phyloP scores from a whole-genome alignment of 2,888 invertebrate genomes.

The Embidobia sp. region DNA sequence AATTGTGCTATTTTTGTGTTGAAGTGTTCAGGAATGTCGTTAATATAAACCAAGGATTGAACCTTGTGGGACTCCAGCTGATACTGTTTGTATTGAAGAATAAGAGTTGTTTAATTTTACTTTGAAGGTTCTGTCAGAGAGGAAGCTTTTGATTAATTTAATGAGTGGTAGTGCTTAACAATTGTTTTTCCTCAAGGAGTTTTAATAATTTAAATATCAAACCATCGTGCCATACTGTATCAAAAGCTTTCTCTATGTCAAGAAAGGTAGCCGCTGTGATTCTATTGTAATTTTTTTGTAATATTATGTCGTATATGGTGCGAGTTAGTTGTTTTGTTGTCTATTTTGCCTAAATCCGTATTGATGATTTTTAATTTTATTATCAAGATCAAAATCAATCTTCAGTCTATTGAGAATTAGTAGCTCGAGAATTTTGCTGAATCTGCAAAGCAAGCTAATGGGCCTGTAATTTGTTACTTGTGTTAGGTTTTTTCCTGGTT shows the following conservation, averaged over 20 bases:
- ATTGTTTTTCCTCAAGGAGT: not conserved
- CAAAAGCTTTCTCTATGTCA: too few species aligned
- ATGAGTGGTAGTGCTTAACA: too few species aligned
- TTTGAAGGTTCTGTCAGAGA: not conserved
- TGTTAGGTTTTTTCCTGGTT: not conserved
- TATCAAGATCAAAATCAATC: not conserved
- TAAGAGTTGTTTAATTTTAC: not conserved
- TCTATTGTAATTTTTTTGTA: too few species aligned
- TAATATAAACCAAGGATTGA: not conserved
- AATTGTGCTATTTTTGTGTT: not conserved
- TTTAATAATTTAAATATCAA: not conserved
- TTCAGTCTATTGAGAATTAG: not conserved
- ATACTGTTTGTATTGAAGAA: not conserved
- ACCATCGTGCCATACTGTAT: too few species aligned
- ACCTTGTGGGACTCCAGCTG: too few species aligned
- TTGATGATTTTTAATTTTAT: not conserved
- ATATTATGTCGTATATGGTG: too few species aligned
- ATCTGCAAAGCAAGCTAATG: not conserved
- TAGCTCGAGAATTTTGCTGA: not conserved
- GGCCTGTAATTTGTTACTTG: constrained; percentile 6
- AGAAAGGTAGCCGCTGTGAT: too few species aligned
- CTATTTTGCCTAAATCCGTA: not conserved
- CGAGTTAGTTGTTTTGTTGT: too few species aligned
- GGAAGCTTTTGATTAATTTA: not conserved
- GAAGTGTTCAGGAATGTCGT: not conserved